These are phyloP conservation scores for Steromphala cineraria DNA, from an alignment of 2,888 invertebrate species.

Conservation along the genomic window DNA sequence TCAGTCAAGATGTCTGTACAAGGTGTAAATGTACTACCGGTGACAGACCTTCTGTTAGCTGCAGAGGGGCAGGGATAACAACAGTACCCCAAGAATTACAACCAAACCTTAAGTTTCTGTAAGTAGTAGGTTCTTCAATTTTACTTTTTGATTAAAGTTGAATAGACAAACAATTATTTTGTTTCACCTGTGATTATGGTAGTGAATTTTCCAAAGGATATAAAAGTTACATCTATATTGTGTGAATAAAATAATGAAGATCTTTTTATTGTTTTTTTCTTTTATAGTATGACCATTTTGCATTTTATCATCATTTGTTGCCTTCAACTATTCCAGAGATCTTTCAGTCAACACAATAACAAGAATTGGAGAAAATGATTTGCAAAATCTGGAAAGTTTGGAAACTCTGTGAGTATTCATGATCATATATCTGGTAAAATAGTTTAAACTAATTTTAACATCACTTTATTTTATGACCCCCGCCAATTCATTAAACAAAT, in stretches of 20 bases:
- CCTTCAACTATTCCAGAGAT: constrained; percentile 8
- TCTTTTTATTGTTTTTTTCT: too few relatives aligned
- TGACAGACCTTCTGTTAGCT: background rate
- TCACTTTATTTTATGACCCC: too few relatives aligned
- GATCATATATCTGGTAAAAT: background rate
- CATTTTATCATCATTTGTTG: too few relatives aligned
- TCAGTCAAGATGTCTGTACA: background rate
- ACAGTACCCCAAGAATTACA: background rate
- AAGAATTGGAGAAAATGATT: constrained; percentile 1
- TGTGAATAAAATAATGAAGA: too few relatives aligned
- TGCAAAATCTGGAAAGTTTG: constrained; percentile 2
- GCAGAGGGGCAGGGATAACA: background rate
- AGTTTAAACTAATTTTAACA: too few relatives aligned
- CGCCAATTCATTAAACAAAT: too few relatives aligned
- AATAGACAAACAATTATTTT: background rate
- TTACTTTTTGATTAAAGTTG: background rate
- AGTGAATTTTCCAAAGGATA: background rate
- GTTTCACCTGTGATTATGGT: background rate
- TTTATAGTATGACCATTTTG: too few relatives aligned
- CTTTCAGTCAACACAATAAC: background rate
- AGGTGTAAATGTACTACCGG: background rate
- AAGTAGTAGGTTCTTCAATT: background rate
- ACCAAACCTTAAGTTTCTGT: background rate
- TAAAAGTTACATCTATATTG: too few relatives aligned
- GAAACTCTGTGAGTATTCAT: constrained; percentile 20